phyloP scores from a whole-genome alignment of 2,113 vertebrate species.

The Typhlomys cinereus region DNA sequence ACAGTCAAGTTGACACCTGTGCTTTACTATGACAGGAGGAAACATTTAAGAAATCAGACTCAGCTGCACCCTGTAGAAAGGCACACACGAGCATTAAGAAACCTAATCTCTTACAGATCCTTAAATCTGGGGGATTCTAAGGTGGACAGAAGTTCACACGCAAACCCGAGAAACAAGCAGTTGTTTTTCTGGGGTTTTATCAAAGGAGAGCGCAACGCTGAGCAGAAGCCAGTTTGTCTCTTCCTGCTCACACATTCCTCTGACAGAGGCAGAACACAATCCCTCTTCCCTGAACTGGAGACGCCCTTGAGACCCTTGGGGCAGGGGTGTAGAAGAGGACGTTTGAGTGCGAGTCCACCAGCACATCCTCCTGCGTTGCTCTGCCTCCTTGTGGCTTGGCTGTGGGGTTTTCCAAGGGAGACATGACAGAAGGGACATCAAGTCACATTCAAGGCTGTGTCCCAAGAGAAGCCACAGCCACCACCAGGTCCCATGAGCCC shows the following conservation, averaged over 20 bases:
- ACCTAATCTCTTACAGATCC: background rate
- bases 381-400: no score
- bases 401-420: constrained; percentile 25
- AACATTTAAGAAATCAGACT: constrained; percentile 5
- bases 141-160: constrained; percentile 15
- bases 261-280: background rate
- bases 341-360: no score
- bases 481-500: no score
- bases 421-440: background rate
- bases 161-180: constrained; percentile 28
- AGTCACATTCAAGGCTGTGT: background rate
- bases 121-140: constrained; percentile 30
- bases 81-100: constrained; percentile 25
- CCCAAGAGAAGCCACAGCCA: no score
- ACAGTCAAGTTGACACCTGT: no score
- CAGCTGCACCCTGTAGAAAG: background rate
- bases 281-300: background rate
- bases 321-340: no score
- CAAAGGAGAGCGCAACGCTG: background rate
- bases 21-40: no score
- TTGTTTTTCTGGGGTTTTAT: constrained; percentile 45
- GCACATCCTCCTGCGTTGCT: no score
- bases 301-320: background rate
- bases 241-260: background rate
- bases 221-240: background rate